Conservation (phyloP, 2,888 invertebrate species). For the Drosophila conformis region DNA sequence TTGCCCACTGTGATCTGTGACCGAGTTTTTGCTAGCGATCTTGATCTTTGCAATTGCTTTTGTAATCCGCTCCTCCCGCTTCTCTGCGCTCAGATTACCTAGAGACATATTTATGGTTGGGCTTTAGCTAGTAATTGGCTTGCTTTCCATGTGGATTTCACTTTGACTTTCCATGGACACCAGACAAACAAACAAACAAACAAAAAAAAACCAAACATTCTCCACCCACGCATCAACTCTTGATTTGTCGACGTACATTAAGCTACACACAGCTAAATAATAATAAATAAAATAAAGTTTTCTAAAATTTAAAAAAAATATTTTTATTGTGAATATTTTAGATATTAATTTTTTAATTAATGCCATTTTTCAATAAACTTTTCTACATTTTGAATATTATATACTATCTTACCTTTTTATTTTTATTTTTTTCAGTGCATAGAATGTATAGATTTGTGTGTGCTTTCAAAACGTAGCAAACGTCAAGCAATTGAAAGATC, state of each 20-base stretch:
- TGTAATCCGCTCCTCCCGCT: conserved; percentile 40
- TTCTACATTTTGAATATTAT: neutral
- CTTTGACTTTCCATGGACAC: conserved; percentile 69
- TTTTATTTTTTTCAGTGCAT: neutral
- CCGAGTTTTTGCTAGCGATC: conserved; percentile 69
- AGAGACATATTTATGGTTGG: conserved; percentile 48
- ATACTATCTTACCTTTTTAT: neutral
- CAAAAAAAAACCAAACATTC: conserved; percentile 48
- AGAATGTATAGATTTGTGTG: conserved; percentile 9
- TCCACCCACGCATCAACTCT: conserved; percentile 67
- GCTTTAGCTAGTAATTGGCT: conserved; percentile 64
- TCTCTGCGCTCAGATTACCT: conserved; percentile 55
- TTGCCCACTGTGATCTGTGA: conserved; percentile 61
- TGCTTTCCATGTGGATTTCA: conserved; percentile 77
- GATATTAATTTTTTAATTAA: neutral
- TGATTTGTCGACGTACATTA: conserved; percentile 48
- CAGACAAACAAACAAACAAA: conserved; percentile 23
- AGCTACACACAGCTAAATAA: neutral
- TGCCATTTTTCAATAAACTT: neutral
- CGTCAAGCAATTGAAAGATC: conserved; percentile 55
- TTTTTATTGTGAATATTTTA: neutral
- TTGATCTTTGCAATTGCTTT: conserved; percentile 67
- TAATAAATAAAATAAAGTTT: neutral
- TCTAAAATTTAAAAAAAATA: neutral
- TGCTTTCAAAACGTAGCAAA: conserved; percentile 53